phyloP scores from a whole-genome alignment of 1,140 invertebrate genomes.

The Trichonephila clavata region DNA sequence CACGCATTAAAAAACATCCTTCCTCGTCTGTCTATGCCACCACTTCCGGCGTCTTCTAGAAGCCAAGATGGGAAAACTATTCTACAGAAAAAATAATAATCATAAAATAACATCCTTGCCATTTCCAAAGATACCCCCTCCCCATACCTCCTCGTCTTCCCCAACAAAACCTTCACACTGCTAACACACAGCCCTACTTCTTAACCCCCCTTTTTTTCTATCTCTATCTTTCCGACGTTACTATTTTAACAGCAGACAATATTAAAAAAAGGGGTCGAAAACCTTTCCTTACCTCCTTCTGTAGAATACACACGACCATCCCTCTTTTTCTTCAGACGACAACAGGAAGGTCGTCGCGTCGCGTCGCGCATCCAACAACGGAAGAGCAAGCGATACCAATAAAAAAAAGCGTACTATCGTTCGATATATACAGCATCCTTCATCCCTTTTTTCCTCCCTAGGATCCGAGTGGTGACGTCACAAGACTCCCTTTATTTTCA shows the following conservation, averaged over 20 bases:
- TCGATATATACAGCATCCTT: constrained; percentile 55
- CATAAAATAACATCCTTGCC: constrained; percentile 37
- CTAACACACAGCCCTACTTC: constrained; percentile 59
- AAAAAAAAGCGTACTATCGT: constrained; percentile 55
- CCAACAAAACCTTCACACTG: constrained; percentile 43
- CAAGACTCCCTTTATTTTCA: constrained; percentile 32
- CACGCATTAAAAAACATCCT: background rate
- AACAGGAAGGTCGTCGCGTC: constrained; percentile 40
- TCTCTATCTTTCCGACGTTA: background rate
- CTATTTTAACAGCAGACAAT: background rate
- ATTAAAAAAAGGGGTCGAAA: constrained; percentile 48
- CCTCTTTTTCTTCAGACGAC: constrained; percentile 26
- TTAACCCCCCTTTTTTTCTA: background rate
- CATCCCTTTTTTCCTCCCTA: constrained; percentile 49
- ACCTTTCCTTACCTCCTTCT: constrained; percentile 63
- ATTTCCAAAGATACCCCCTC: background rate
- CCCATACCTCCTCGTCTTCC: background rate
- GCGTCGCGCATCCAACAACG: constrained; percentile 23
- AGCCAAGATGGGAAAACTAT: background rate
- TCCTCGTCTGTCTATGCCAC: background rate
- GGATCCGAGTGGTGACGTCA: constrained; percentile 43
- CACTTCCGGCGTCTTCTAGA: background rate
- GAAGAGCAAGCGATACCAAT: background rate
- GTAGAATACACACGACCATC: background rate
- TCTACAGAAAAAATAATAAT: background rate